phyloP scores from a whole-genome alignment of 2,113 vertebrate genomes.

The Anhinga anhinga region DNA sequence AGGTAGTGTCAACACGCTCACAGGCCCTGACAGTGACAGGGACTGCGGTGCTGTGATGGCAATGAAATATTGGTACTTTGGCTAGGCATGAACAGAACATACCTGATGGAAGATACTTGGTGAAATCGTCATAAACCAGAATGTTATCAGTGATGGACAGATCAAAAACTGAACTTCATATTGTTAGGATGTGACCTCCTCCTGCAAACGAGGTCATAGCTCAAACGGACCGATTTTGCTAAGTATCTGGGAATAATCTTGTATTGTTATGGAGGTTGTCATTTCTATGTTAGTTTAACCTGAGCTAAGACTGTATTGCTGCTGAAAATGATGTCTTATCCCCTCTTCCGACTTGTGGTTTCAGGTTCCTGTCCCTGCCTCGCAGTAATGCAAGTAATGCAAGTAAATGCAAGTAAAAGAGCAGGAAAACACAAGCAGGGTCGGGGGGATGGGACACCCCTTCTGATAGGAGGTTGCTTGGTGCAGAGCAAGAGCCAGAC shows the following conservation, averaged over 20 bases:
- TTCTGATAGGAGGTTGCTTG: neutral
- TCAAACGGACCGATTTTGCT: neutral
- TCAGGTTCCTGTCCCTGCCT: neutral
- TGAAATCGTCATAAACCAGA: neutral
- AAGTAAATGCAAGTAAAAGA: neutral
- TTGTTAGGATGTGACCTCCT: neutral
- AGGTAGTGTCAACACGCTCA: neutral
- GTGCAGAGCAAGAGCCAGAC: neutral
- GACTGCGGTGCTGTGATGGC: neutral
- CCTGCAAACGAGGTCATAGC: neutral
- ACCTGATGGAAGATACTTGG: neutral
- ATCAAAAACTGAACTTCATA: neutral
- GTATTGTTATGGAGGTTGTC: neutral
- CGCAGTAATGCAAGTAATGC: too few relatives aligned
- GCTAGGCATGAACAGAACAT: neutral
- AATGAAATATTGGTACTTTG: neutral
- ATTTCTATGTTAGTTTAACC: neutral
- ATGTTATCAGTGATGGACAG: neutral
- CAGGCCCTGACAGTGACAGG: neutral
- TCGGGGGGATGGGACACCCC: rapidly evolving
- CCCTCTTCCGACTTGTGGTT: neutral
- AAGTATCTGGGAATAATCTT: neutral
- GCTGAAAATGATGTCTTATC: neutral
- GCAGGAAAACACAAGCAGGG: neutral
- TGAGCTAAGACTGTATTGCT: neutral